Conservation (phyloP, 2,113 vertebrate species). For the Sitta europaea region DNA sequence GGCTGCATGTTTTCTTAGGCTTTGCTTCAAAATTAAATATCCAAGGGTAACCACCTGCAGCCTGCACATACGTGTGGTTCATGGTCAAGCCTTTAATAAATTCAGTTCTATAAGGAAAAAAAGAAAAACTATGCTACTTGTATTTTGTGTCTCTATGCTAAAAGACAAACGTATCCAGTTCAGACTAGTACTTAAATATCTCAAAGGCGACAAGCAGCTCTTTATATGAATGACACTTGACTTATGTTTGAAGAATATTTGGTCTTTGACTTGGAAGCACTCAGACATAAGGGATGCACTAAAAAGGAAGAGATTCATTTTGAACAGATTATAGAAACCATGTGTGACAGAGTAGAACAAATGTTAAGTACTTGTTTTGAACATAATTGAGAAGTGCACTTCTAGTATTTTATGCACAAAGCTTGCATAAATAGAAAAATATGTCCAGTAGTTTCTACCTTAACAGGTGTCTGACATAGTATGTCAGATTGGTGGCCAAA, state of each 20-base stretch:
- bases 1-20: background rate
- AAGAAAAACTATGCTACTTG: background rate
- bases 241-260: slow-evolving; percentile 16
- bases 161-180: background rate
- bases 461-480: background rate
- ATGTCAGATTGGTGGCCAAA: background rate
- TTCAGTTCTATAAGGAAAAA: background rate
- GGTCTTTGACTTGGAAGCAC: slow-evolving; percentile 17
- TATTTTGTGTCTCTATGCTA: background rate
- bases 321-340: background rate
- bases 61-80: background rate
- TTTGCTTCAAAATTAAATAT: background rate
- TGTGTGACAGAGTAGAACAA: background rate
- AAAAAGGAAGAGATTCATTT: background rate
- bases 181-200: background rate
- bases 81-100: background rate
- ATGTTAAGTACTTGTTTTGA: background rate
- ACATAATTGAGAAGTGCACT: background rate
- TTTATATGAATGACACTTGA: slow-evolving; percentile 1
- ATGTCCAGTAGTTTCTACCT: background rate
- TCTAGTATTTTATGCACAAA: background rate
- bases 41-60: background rate
- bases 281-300: background rate
- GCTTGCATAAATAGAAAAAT: background rate
- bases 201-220: background rate